Evolutionary conservation across 2,888 invertebrate genomes (phyloP).

Genomic region (Caenorhabditis imperialis): DNA sequence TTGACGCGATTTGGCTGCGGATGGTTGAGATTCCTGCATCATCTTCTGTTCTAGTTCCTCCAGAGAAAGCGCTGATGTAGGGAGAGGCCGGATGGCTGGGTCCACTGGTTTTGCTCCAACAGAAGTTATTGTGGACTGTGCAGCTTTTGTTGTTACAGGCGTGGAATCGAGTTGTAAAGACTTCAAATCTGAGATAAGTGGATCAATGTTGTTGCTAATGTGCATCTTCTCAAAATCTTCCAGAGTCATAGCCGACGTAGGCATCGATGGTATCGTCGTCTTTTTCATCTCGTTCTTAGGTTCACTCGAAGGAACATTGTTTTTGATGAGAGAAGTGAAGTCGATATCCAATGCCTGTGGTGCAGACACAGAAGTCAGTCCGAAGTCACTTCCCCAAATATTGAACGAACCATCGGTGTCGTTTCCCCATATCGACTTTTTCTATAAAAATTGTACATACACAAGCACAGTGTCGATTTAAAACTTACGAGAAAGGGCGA

Average conservation of each 20-base stretch:
- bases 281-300: background rate
- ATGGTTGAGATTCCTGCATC: slow-evolving; percentile 20
- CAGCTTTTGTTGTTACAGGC: background rate
- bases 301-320: background rate
- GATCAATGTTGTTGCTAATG: background rate
- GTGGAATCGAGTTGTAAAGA: background rate
- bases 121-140: background rate
- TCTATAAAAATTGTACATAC: too few relatives aligned
- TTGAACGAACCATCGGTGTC: slow-evolving; percentile 18
- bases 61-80: slow-evolving; percentile 30
- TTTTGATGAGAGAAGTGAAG: background rate
- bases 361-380: slow-evolving; percentile 11
- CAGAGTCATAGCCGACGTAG: slow-evolving; percentile 47
- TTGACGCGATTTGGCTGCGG: background rate
- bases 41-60: slow-evolving; percentile 50
- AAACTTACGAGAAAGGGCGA: slow-evolving; percentile 34
- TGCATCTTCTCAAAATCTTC: slow-evolving; percentile 44
- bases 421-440: slow-evolving; percentile 49
- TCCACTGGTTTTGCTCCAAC: background rate
- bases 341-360: slow-evolving; percentile 5
- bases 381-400: slow-evolving; percentile 46
- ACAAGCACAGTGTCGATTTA: too few relatives aligned
- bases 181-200: background rate
- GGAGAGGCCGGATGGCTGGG: too few relatives aligned
- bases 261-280: slow-evolving; percentile 51